These are phyloP conservation scores for Axea sp. DNA, from an alignment of 2,888 invertebrate genomes.

Conservation along the genomic window DNA sequence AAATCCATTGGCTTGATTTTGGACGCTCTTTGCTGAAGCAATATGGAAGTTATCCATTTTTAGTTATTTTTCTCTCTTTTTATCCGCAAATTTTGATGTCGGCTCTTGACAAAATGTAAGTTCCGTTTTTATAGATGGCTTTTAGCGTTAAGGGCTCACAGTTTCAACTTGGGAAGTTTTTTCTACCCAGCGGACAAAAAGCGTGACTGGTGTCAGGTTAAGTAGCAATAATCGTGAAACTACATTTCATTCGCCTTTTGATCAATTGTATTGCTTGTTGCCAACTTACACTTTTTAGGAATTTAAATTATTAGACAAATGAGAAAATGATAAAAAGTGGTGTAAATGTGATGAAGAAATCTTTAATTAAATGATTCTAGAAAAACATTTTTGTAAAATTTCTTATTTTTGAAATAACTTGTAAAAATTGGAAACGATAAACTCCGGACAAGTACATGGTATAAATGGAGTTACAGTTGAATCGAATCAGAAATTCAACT, in stretches of 20 bases:
- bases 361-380: constrained; percentile 13
- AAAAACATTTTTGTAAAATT: too few relatives aligned
- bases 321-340: not conserved
- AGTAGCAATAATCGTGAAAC: constrained; percentile 25
- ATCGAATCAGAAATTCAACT: constrained; percentile 38
- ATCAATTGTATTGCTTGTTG: constrained; percentile 1
- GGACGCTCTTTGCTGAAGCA: constrained; percentile 7
- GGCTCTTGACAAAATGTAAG: constrained; percentile 23
- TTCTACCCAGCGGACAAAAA: constrained; percentile 9
- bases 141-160: constrained; percentile 39
- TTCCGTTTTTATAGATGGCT: constrained; percentile 43
- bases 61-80: constrained; percentile 1
- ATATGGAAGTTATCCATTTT: constrained; percentile 19
- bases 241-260: constrained; percentile 21
- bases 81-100: constrained; percentile 7
- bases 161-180: constrained; percentile 20
- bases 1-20: constrained; percentile 33
- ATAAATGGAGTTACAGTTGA: constrained; percentile 16
- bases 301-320: not conserved
- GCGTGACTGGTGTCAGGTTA: constrained; percentile 11
- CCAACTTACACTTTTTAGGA: not conserved
- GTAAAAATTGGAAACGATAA: not conserved
- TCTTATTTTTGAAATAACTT: not conserved
- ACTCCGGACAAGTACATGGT: not conserved
- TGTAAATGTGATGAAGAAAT: not conserved